Evolutionary conservation across 2,797 vertebrate species (phyloP).

Genomic region (Leontopithecus rosalia): DNA sequence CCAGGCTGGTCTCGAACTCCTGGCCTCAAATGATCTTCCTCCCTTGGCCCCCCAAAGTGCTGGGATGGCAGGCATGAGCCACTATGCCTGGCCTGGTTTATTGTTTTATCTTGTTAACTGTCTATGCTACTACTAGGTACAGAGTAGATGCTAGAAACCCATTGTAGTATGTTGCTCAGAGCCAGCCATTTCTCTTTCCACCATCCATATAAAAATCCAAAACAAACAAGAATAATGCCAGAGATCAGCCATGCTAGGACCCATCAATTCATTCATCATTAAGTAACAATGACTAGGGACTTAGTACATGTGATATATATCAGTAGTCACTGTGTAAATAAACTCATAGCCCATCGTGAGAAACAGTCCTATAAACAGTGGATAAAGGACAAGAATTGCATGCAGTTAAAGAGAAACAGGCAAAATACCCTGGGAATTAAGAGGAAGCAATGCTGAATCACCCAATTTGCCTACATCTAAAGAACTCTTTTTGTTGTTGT

Average conservation of each 20-base stretch:
- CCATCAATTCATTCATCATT: background rate
- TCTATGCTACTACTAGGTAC: background rate
- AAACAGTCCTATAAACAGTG: background rate
- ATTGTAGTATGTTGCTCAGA: background rate
- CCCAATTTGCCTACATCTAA: background rate
- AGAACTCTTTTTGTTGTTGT: conserved; percentile 39
- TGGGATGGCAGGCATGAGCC: background rate
- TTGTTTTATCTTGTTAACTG: background rate
- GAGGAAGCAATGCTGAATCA: background rate
- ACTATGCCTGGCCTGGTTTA: background rate
- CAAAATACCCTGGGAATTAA: background rate
- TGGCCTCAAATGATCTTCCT: background rate
- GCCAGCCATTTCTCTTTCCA: background rate
- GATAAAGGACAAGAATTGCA: background rate
- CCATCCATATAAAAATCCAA: background rate
- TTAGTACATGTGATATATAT: background rate
- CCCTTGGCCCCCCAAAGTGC: background rate
- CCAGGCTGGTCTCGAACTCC: background rate
- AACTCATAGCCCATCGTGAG: background rate
- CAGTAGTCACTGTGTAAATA: background rate
- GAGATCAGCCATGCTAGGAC: background rate
- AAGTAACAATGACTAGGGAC: background rate
- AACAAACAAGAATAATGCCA: background rate
- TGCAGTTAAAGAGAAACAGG: background rate
- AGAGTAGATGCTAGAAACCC: background rate